These are phyloP conservation scores for Bombus superbus DNA, from an alignment of 1,140 invertebrate species.

Conservation along the genomic window DNA sequence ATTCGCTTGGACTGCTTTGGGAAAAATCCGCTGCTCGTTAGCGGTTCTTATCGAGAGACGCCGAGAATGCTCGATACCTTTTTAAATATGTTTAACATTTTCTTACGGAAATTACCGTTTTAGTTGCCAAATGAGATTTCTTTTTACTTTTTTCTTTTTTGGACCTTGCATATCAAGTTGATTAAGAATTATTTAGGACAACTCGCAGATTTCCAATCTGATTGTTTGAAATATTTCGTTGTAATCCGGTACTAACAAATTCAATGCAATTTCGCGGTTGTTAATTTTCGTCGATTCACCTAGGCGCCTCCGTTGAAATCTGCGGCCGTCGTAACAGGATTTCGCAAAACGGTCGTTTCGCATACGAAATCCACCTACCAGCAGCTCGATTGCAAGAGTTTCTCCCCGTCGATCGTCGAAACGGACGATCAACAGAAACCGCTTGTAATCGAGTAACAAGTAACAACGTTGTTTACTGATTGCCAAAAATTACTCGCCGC, in stretches of 20 bases:
- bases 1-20: slow-evolving; percentile 23
- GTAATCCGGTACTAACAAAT: background rate
- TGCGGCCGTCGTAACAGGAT: slow-evolving; percentile 18
- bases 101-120: background rate
- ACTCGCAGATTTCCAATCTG: background rate
- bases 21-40: slow-evolving; percentile 38
- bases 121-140: background rate
- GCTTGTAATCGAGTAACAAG: background rate
- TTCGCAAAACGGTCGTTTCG: slow-evolving; percentile 62
- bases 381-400: slow-evolving; percentile 47
- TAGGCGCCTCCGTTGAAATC: background rate
- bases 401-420: slow-evolving; percentile 19
- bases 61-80: background rate
- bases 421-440: background rate
- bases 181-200: no score
- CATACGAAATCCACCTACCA: slow-evolving; percentile 59
- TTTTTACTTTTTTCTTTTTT: no score
- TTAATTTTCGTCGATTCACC: slow-evolving; percentile 35
- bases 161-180: background rate
- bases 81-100: background rate
- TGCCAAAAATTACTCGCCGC: background rate
- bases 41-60: background rate
- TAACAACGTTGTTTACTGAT: background rate
- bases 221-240: background rate
- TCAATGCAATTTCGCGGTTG: slow-evolving; percentile 1